Base-by-base conservation (phyloP, 1,140 invertebrate species). In the Magallana angulata region DNA sequence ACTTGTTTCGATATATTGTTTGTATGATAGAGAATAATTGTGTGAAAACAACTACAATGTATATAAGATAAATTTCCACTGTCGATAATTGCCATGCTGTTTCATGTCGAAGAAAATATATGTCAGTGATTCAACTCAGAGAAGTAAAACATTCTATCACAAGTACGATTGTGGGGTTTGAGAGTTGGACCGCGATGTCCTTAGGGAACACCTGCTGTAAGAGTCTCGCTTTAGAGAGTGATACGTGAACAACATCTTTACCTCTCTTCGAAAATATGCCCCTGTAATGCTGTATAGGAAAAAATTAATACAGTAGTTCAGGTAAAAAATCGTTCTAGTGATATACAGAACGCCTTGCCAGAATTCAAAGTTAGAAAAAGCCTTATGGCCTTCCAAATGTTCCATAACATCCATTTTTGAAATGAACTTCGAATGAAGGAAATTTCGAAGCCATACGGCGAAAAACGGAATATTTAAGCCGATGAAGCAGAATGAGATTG, bases 281-380 rank as follows among this genome's bases (percentile, higher is more conserved):
- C 94, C 94, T 0, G 92, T 94, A 7, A 94, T 87, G 87, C 91
- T 91, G 85, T 94, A 94, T 4, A 94, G 90, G 84, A 94, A 94
- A 85, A 94, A 94, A 87, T 94, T 94, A 24, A 93, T 90, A 58
- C 92, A 92, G 82, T 94, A 94, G 86, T 94, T 94, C 7, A 93
- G 84, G 89, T 92, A 93, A 85, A 93, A 94, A 30, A 94, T 91
- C 11, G 91, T 92, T 12, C 92, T 88, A 1, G 92, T 91, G 62
- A 93, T 91, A 14, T 85, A 91, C 11, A 93, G 76, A 2, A 91
- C 84, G 3, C 91, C 91, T 60, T 87, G 88, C 88, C 90, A 90
- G 71, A 90, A 90, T 12, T 89, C 88, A n/a, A 86, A 85, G 57
- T 84, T 60, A 9, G 12, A 1, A 0, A n/a, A 76, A 68, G 57